Conservation (phyloP, 35 echinoderm and acorn worm genomes). For the Chiridota heheva region DNA sequence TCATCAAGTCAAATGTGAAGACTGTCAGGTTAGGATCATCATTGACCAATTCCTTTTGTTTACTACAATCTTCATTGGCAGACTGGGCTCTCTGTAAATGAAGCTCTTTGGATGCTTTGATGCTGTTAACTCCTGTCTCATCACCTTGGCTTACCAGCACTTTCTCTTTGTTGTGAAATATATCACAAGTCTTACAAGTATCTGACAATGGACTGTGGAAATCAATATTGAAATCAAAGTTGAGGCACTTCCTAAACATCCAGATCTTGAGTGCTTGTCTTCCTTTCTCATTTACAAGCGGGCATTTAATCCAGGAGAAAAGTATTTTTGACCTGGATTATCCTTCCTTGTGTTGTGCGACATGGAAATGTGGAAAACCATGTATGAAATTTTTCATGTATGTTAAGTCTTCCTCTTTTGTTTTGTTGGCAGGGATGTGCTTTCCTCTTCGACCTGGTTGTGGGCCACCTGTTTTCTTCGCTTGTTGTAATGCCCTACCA, state of each 20-base stretch:
- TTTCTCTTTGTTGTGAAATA: neutral
- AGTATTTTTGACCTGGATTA: neutral
- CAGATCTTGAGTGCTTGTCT: neutral
- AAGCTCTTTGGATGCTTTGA: neutral
- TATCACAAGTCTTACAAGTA: neutral
- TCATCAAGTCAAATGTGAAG: slow-evolving; percentile 18
- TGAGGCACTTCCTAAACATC: neutral
- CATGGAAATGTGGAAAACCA: neutral
- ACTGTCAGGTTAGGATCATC: neutral
- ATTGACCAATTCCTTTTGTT: neutral
- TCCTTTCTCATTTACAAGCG: neutral
- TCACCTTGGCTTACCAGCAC: neutral
- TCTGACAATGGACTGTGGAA: slow-evolving; percentile 7
- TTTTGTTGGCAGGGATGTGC: slow-evolving; percentile 5
- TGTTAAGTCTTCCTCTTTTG: slow-evolving; percentile 1
- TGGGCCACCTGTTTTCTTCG: neutral
- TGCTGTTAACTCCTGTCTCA: neutral
- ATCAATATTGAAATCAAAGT: neutral
- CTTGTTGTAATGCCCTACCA: slow-evolving; percentile 3
- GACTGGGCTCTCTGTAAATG: slow-evolving; percentile 5
- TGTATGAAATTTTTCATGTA: slow-evolving; percentile 2
- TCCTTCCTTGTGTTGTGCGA: neutral
- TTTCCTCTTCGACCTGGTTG: slow-evolving; percentile 3
- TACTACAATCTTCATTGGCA: neutral
- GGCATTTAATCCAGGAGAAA: slow-evolving; percentile 8